These are phyloP conservation scores for Aramus guarauna DNA, from an alignment of 2,113 vertebrate species.

Conservation along the genomic window DNA sequence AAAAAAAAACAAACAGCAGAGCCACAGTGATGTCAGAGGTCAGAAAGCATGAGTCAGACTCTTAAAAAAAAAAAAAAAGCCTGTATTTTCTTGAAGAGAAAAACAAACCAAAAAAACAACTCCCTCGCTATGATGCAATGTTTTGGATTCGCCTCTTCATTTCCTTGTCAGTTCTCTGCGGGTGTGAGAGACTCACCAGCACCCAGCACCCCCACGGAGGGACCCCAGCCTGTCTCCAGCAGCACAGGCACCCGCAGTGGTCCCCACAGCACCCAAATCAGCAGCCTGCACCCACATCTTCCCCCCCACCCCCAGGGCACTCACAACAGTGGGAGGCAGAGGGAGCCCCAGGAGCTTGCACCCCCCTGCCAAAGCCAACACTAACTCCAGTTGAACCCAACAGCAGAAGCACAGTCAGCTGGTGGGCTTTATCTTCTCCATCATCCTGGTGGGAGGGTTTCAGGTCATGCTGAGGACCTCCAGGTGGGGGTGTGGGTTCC, in stretches of 20 bases:
- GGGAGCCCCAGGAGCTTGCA: background rate
- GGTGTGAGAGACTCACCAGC: background rate
- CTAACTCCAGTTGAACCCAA: accelerated
- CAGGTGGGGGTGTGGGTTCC: background rate
- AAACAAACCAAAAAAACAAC: slow-evolving; percentile 23
- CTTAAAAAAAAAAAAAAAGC: background rate
- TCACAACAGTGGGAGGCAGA: background rate
- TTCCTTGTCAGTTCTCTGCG: accelerated
- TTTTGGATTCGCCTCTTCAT: background rate
- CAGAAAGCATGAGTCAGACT: background rate
- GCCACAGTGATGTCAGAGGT: background rate
- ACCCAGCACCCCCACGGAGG: background rate
- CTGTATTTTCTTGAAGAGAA: background rate
- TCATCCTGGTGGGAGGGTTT: background rate
- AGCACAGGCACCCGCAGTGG: accelerated
- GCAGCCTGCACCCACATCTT: background rate
- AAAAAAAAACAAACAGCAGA: background rate
- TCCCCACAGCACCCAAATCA: background rate
- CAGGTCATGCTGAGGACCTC: background rate
- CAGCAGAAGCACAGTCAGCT: background rate
- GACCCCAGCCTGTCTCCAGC: background rate
- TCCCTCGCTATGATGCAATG: accelerated
- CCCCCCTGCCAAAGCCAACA: background rate
- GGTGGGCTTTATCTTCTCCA: background rate
- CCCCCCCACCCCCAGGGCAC: accelerated